phyloP scores from a whole-genome alignment of 2,888 invertebrate species.

The Mesoligia furuncula region DNA sequence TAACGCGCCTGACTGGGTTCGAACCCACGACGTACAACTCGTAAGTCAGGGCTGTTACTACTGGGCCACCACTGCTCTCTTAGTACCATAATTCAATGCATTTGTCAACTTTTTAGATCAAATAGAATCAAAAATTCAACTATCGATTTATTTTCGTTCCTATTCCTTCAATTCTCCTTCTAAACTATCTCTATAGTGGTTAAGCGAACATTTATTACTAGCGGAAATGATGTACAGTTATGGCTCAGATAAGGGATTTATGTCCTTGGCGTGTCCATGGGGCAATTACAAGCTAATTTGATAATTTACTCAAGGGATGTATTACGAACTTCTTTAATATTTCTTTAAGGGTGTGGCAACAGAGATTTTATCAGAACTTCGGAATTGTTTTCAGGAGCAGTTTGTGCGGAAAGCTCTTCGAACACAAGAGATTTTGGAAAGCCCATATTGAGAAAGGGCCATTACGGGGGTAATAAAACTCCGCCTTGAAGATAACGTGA shows the following conservation, averaged over 20 bases:
- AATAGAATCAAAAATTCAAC: neutral
- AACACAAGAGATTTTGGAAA: slow-evolving; percentile 8
- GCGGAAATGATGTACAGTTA: slow-evolving; percentile 30
- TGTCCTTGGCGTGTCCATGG: slow-evolving; percentile 34
- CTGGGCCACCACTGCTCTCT: no score
- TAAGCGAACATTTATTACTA: slow-evolving; percentile 15
- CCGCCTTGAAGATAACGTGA: slow-evolving; percentile 17
- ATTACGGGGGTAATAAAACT: slow-evolving; percentile 41
- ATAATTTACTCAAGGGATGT: slow-evolving; percentile 32
- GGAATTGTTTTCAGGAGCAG: neutral
- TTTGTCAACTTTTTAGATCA: neutral
- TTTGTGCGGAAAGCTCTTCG: neutral
- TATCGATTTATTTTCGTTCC: neutral
- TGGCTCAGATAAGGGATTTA: slow-evolving; percentile 38
- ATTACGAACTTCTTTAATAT: slow-evolving; percentile 24
- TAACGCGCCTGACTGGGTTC: no score
- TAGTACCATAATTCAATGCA: neutral
- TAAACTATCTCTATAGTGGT: neutral
- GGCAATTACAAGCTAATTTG: slow-evolving; percentile 50
- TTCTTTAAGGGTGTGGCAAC: slow-evolving; percentile 28
- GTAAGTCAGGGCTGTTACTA: no score
- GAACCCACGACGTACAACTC: no score
- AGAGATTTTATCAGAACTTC: slow-evolving; percentile 26
- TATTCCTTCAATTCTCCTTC: slow-evolving; percentile 4
- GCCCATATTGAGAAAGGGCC: slow-evolving; percentile 2